These are phyloP conservation scores for Pollicipes pollicipes DNA, from an alignment of 1,140 invertebrate genomes.

Conservation along the genomic window DNA sequence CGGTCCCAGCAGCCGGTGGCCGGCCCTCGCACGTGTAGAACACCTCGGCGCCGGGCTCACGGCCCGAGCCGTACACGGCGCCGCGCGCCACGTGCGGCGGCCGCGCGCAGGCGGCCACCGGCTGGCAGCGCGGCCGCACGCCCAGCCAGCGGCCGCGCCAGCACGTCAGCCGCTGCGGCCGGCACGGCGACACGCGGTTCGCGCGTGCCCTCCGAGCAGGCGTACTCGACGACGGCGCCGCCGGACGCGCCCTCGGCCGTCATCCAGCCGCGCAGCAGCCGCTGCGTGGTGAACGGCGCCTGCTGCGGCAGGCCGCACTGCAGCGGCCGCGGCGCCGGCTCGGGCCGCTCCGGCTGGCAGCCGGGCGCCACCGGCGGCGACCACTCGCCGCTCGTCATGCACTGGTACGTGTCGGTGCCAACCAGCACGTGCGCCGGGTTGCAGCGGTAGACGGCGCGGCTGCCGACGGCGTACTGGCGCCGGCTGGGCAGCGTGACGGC, in stretches of 20 bases:
- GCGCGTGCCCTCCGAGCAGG: conserved; percentile 27
- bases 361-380: conserved; percentile 14
- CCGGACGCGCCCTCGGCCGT: conserved; percentile 16
- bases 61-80: conserved; percentile 12
- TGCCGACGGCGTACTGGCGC: conserved; percentile 14
- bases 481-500: neutral
- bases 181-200: conserved; percentile 16
- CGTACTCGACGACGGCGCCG: conserved; percentile 28
- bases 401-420: conserved; percentile 18
- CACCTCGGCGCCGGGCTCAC: conserved; percentile 15
- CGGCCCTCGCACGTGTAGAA: conserved; percentile 28
- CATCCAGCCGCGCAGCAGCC: conserved; percentile 16
- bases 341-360: conserved; percentile 11
- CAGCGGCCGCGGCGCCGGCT: conserved; percentile 10
- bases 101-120: conserved; percentile 17
- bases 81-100: conserved; percentile 19
- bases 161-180: conserved; percentile 14
- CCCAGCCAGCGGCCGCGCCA: conserved; percentile 19
- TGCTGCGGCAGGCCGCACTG: conserved; percentile 14
- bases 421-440: conserved; percentile 18
- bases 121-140: conserved; percentile 18
- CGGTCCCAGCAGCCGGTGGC: conserved; percentile 28
- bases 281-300: conserved; percentile 14
- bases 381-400: conserved; percentile 15
- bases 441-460: conserved; percentile 17